phyloP scores from a whole-genome alignment of 2,113 vertebrate species.

The Phaethornis superciliosus region DNA sequence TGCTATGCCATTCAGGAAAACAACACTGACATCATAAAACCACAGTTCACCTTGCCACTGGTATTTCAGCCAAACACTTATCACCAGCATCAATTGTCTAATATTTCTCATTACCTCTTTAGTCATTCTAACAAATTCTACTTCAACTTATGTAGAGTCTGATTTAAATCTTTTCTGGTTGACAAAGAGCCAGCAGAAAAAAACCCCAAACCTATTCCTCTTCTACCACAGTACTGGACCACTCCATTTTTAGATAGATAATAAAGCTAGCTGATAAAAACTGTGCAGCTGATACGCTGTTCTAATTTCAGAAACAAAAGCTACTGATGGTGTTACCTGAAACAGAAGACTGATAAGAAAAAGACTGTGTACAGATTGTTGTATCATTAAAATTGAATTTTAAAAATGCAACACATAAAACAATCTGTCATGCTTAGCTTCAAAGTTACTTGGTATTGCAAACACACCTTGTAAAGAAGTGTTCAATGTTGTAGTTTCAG shows the following conservation, averaged over 20 bases:
- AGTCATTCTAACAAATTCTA: slow-evolving; percentile 32
- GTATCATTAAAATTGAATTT: not conserved
- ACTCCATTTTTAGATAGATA: not conserved
- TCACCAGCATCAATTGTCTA: slow-evolving; percentile 50
- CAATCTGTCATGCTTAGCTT: not conserved
- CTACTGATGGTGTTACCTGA: not conserved
- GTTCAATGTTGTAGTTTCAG: not conserved
- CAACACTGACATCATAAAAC: slow-evolving; percentile 51
- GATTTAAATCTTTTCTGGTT: slow-evolving; percentile 41
- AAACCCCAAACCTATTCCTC: not conserved
- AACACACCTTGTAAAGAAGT: not conserved
- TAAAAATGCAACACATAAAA: not conserved
- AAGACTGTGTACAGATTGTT: not conserved
- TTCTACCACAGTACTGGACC: not conserved
- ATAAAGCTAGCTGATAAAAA: not conserved
- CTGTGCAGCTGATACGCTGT: not conserved
- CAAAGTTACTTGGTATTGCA: not conserved
- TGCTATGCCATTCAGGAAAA: slow-evolving; percentile 40
- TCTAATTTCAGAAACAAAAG: not conserved
- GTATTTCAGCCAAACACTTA: slow-evolving; percentile 51
- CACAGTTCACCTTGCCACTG: slow-evolving; percentile 43
- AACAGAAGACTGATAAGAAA: not conserved
- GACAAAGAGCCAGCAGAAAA: not conserved
- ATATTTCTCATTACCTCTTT: slow-evolving; percentile 56
- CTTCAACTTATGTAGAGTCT: not conserved